phyloP scores from a whole-genome alignment of 2,113 vertebrate genomes.

The Pluvialis apricaria region DNA sequence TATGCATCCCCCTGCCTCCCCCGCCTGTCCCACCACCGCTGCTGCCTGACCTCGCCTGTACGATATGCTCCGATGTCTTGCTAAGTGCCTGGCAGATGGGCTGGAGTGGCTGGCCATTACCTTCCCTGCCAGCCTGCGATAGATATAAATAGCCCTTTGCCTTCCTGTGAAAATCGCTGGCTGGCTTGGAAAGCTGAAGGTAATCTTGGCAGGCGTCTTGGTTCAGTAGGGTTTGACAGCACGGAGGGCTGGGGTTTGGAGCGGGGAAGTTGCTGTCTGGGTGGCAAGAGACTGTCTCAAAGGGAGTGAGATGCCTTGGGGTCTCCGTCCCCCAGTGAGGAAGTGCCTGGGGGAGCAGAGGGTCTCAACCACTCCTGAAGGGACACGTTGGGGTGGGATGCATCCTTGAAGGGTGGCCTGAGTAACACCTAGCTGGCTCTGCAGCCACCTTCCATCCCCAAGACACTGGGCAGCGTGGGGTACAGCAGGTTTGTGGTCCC shows the following conservation, averaged over 20 bases:
- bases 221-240: not conserved
- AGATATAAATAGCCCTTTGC: not conserved
- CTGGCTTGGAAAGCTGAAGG: not conserved
- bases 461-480: not conserved
- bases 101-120: not conserved
- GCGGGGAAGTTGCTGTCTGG: not conserved
- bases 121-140: not conserved
- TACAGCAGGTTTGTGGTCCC: not conserved
- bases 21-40: not conserved
- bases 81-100: conserved; percentile 33
- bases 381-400: accelerated
- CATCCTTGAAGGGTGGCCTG: not conserved
- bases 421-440: not conserved
- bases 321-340: not conserved
- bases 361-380: not conserved
- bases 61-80: not conserved
- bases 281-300: not conserved
- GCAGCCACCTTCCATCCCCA: not conserved
- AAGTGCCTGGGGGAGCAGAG: not conserved
- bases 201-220: not conserved
- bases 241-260: accelerated
- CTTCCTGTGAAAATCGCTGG: not conserved
- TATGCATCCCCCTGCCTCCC: not conserved
- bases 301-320: not conserved
- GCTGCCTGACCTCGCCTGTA: not conserved